Base-by-base conservation (phyloP, 2,113 vertebrate genomes). In the Xiphophorus couchianus region DNA sequence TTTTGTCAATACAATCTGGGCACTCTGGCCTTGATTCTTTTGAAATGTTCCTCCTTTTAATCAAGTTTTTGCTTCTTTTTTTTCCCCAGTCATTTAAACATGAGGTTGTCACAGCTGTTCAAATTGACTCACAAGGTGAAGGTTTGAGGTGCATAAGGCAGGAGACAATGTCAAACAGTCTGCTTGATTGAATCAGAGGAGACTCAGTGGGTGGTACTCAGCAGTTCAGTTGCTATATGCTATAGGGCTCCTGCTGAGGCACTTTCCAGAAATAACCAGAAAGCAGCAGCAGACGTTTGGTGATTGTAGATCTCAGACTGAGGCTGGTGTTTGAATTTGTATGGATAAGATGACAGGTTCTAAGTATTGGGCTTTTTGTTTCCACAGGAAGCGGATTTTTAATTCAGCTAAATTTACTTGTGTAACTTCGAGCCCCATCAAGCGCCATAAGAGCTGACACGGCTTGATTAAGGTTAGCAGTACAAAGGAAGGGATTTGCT, bases 161-260 rank as follows among this genome's bases (percentile, higher is more conserved):
- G 12, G 25, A 58, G 13, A n/a, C 28, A 31, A 64, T 58, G 19
- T n/a, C 19, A 28, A 65, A 69, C 31, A 13, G 28, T 48, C 28
- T 30, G 60, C 37, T 44, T 12, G 70, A 44, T 44, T 72, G 37
- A 27, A 44, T 37, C 58, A 31, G 27, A 39, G 44, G 27, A 17
- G 37, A 37, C 37, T 7, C 25, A 28, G 69, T 37, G 25, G 54
- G 54, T 37, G 54, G 31, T 29, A 19, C 44, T 25, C n/a, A n/a
- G 48, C 31, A 37, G n/a, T 28, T 15, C n/a, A 71, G 69, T 19
- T 35, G 68, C 48, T 31, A 17, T 58, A 35, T 62, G 69, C 17
- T 71, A 39, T 62, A 17, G 39, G 35, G 14, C 61, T n/a, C 30
- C 19, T 64, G 37, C 37, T 73, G 68, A 70, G 54, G 48, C 30